These are phyloP conservation scores for Bradypus variegatus DNA, from an alignment of 2,797 vertebrate species.

Conservation along the genomic window DNA sequence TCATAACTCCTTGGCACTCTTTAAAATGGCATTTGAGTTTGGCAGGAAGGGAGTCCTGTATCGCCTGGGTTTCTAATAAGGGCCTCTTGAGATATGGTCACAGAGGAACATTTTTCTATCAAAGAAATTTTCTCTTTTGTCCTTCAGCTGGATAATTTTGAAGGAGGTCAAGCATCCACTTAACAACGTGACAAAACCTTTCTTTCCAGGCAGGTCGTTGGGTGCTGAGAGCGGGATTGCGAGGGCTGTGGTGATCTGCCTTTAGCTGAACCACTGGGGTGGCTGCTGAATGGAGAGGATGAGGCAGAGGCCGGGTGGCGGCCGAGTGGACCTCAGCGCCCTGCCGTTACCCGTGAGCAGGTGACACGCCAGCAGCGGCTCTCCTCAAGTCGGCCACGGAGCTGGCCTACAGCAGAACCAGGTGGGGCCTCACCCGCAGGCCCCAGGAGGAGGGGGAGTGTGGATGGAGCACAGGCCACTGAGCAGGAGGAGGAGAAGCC, in stretches of 20 bases:
- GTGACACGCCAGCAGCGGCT: too few species aligned
- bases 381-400: too few species aligned
- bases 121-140: not conserved
- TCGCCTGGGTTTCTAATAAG: not conserved
- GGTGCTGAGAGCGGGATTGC: too few species aligned
- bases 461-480: too few species aligned
- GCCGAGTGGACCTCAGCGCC: not conserved
- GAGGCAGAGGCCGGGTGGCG: not conserved
- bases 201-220: not conserved
- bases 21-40: constrained; percentile 6
- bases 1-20: not conserved
- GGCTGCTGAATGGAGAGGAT: too few species aligned
- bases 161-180: not conserved
- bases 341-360: too few species aligned
- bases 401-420: too few species aligned
- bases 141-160: not conserved
- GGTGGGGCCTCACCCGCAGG: too few species aligned
- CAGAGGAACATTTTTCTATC: not conserved
- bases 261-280: not conserved
- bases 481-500: too few species aligned
- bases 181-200: not conserved
- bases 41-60: not conserved
- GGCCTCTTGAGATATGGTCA: not conserved
- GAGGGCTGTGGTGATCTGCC: accelerated
- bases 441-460: too few species aligned